Percentiles rank a stretch among this genome's conserved stretches.
Conservation (phyloP, 2,797 vertebrate genomes). For the Parambassis ranga region DNA sequence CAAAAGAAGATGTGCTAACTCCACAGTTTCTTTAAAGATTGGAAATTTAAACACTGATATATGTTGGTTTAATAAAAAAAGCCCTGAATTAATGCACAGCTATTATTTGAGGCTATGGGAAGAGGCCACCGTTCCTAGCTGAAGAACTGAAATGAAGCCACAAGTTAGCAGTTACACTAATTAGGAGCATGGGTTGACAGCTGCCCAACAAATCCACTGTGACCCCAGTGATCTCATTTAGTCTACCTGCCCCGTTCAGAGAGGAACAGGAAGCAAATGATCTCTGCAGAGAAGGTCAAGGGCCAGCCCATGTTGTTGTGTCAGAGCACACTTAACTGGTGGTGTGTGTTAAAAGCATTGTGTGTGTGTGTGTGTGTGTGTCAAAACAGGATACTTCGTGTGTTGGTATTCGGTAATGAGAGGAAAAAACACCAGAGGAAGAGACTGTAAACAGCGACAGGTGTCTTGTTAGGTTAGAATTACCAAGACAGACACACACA, state of each 20-base stretch:
- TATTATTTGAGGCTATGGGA: too few species aligned
- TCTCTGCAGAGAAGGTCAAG: conserved; percentile 57
- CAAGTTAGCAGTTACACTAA: conserved; percentile 35
- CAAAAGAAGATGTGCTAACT: neutral
- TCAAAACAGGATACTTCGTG: conserved; percentile 53
- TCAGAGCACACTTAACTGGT: conserved; percentile 33
- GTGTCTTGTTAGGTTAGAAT: conserved; percentile 63
- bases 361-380: conserved; percentile 9
- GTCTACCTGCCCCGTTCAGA: conserved; percentile 49
- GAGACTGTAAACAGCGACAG: conserved; percentile 70
- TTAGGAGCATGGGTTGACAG: conserved; percentile 34
- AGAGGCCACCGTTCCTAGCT: neutral
- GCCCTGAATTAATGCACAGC: too few species aligned
- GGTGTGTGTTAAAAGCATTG: conserved; percentile 40
- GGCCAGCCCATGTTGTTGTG: conserved; percentile 62
- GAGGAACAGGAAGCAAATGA: conserved; percentile 67
- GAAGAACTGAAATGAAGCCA: conserved; percentile 1
- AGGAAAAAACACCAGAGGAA: conserved; percentile 58
- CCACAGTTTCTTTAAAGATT: too few species aligned
- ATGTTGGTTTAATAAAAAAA: too few species aligned
- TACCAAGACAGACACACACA: conserved; percentile 18
- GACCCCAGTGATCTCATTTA: conserved; percentile 62
- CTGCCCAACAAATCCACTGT: conserved; percentile 36
- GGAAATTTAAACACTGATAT: too few species aligned
- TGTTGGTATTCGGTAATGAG: conserved; percentile 76